A percentile compares a stretch with the other conserved stretches of the same genome.
phyloP scores from a whole-genome alignment of 1,140 invertebrate species.

The Paramacrobiotus metropolitanus region DNA sequence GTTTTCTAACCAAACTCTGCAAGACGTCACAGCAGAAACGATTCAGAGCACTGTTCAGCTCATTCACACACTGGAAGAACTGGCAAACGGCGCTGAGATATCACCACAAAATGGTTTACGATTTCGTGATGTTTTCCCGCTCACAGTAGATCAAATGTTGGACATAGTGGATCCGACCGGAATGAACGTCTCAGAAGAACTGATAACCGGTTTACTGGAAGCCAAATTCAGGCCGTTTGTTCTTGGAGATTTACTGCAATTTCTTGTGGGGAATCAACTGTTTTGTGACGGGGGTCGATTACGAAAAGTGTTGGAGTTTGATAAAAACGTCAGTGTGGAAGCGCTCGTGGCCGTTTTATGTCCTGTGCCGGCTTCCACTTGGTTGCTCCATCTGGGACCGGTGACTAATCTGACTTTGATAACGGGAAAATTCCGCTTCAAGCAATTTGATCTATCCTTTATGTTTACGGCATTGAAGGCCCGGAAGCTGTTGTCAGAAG shows the following conservation, averaged over 20 bases:
- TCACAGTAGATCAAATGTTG: neutral
- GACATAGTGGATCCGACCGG: neutral
- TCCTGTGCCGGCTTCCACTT: neutral
- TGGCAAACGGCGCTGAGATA: slow-evolving; percentile 7
- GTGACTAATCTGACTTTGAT: neutral
- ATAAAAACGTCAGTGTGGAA: neutral
- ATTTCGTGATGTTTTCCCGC: neutral
- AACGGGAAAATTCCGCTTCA: neutral
- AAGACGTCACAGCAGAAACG: slow-evolving; percentile 8
- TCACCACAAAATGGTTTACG: neutral
- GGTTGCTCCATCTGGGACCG: neutral
- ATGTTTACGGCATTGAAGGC: neutral
- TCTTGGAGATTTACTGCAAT: neutral
- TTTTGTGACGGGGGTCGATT: neutral
- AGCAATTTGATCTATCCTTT: neutral
- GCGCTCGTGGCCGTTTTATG: neutral
- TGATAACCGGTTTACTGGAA: neutral
- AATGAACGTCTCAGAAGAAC: neutral
- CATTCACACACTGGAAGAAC: neutral
- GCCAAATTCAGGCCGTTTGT: neutral
- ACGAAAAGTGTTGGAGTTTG: neutral
- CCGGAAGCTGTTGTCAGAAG: neutral
- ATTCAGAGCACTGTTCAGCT: neutral
- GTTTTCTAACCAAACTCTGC: slow-evolving; percentile 10
- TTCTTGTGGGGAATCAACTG: neutral